A percentile compares a stretch with the other conserved stretches of the same genome.
phyloP scores from a whole-genome alignment of 2,113 vertebrate species.

The Lagopus muta region DNA sequence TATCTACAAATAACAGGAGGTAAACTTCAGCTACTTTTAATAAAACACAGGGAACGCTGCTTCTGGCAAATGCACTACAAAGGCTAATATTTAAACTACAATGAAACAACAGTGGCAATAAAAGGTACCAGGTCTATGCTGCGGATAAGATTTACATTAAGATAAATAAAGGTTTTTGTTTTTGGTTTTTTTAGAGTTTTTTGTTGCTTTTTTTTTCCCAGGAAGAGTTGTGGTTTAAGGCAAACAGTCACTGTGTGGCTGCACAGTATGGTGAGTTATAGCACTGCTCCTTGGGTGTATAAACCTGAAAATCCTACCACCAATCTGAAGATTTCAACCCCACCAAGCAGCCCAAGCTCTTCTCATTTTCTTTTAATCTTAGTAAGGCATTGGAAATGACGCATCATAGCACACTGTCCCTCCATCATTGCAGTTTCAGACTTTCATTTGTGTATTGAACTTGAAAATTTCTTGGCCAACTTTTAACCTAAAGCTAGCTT shows the following conservation, averaged over 20 bases:
- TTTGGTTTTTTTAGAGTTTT: no score
- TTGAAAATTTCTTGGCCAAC: neutral
- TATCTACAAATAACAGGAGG: conserved; percentile 1
- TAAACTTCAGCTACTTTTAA: conserved; percentile 11
- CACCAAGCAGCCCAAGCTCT: neutral
- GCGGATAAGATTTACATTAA: conserved; percentile 21
- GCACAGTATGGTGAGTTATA: neutral
- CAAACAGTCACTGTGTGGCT: neutral
- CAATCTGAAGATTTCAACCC: neutral
- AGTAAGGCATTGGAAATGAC: neutral
- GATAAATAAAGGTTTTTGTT: neutral
- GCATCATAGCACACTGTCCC: rapidly evolving
- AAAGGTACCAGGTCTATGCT: neutral
- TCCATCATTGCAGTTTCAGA: neutral
- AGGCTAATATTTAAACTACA: conserved; percentile 56
- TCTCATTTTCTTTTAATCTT: neutral
- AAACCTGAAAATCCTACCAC: neutral
- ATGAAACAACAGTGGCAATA: conserved; percentile 10
- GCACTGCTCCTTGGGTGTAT: neutral
- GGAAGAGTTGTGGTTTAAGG: neutral
- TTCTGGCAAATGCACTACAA: conserved; percentile 24
- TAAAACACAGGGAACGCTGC: neutral
- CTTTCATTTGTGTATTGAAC: neutral
- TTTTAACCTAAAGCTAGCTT: neutral
- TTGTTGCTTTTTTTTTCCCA: neutral